These are phyloP conservation scores for Scaptomyza reducta DNA, from an alignment of 2,888 invertebrate species.

Conservation along the genomic window DNA sequence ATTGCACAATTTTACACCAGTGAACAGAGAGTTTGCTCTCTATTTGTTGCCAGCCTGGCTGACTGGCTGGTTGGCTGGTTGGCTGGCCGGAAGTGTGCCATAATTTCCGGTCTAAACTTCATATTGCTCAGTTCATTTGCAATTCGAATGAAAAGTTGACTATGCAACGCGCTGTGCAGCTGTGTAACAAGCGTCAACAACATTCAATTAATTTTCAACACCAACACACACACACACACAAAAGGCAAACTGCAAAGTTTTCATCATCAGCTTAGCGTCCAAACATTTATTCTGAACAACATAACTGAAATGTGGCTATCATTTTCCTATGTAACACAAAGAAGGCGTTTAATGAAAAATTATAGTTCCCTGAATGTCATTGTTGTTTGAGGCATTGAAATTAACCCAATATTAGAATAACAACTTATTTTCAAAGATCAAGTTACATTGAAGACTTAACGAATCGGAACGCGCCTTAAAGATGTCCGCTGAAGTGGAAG, in stretches of 20 bases:
- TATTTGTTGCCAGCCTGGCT: conserved; percentile 16
- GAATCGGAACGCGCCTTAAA: background rate
- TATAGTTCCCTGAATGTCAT: conserved; percentile 1
- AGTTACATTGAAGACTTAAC: background rate
- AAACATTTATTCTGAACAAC: conserved; percentile 50
- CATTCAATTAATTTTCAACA: conserved; percentile 70
- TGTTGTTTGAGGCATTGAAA: background rate
- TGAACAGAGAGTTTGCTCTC: conserved; percentile 19
- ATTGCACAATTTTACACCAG: conserved; percentile 71
- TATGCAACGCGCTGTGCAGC: conserved; percentile 14
- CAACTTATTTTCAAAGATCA: background rate
- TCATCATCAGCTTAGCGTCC: conserved; percentile 25
- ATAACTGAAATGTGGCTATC: conserved; percentile 2
- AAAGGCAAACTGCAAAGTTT: conserved; percentile 36
- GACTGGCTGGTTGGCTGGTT: conserved; percentile 15
- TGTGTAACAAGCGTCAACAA: conserved; percentile 60
- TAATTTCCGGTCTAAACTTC: conserved; percentile 73
- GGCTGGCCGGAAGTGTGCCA: conserved; percentile 64
- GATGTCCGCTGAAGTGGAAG: conserved; percentile 70
- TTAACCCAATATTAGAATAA: conserved; percentile 6
- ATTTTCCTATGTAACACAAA: background rate
- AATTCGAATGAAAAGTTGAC: conserved; percentile 52
- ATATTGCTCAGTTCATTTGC: conserved; percentile 68
- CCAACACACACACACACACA: conserved; percentile 24
- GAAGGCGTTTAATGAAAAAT: conserved; percentile 7